Conservation (phyloP, 2,888 invertebrate species). For the Apodemia duryi region DNA sequence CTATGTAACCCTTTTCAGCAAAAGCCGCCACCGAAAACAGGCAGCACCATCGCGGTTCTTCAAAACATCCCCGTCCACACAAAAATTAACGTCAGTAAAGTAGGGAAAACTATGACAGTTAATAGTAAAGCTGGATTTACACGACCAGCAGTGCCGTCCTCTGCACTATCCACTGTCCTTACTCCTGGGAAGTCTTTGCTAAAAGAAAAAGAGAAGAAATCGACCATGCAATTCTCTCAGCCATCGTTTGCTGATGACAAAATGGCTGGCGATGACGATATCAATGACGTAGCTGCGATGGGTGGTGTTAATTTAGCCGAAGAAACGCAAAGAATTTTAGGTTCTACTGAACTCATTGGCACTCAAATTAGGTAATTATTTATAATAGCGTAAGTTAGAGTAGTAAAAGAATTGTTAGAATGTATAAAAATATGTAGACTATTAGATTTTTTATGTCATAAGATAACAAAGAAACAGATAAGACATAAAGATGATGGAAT, state of each 20-base stretch:
- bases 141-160: constrained; percentile 45
- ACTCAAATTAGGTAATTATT: constrained; percentile 88
- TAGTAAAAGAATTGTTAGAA: not conserved
- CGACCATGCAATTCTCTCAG: constrained; percentile 48
- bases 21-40: constrained; percentile 49
- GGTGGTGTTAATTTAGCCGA: constrained; percentile 98
- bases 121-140: constrained; percentile 56
- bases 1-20: constrained; percentile 34
- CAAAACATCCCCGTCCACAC: constrained; percentile 68
- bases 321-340: constrained; percentile 96
- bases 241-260: constrained; percentile 70
- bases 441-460: too few species aligned
- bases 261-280: constrained; percentile 93
- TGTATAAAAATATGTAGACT: too few species aligned
- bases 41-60: constrained; percentile 57
- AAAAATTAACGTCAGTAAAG: constrained; percentile 60
- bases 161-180: constrained; percentile 56
- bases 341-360: constrained; percentile 92
- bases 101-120: constrained; percentile 72
- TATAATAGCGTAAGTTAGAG: constrained; percentile 72
- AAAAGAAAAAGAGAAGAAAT: constrained; percentile 89
- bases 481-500: too few species aligned
- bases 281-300: constrained; percentile 99
- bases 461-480: too few species aligned
- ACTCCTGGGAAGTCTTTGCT: constrained; percentile 80